Evolutionary conservation across 2,888 invertebrate genomes (phyloP), one percentile per base, ranked within the genome.

Genomic region (Leptogaster cylindrica): DNA sequence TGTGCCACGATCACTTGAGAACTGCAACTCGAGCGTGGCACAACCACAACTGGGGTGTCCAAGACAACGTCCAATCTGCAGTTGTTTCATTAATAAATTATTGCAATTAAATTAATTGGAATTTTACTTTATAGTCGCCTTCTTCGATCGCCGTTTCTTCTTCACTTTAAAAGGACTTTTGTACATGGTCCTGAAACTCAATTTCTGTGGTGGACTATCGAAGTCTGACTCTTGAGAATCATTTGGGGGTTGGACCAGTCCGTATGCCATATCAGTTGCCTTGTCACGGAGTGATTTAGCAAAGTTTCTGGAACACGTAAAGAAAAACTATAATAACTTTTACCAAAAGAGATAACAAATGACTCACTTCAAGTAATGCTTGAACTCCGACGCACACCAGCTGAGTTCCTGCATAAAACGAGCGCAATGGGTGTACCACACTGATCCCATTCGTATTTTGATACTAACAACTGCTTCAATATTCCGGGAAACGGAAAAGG

Each of bases 371-470:
- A 81, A 70, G 67, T 95, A 95, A 77, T 93, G 92, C 77, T 92
- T 91, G 81, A 96, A 95, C 82, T 95, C 93, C 10, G 91, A 89
- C 8, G 93, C 91, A 79, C 96, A 97, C 36, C 91, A 91, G 74
- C 91, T 89, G 69, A 97, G 83, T 79, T 96, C 96, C 28, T 88
- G 86, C 65, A 97, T 84, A 76, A 97, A 88, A 72, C 89, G 87
- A 0, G 94, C 92, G 61, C 93, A 94, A 82, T 97, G 97, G 2
- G 93, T 93, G 83, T 96, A 97, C 87, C 93, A 93, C 67, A 97
- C 90, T 33, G 94, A 92, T 1, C 94, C 95, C 87, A 95, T 91
- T 75, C 89, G 84, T 72, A 75, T 75, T 69, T 76, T 78, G 16
- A 80, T 74, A 68, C 74, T 76, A 12, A 78, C 75, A 12, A 73